phyloP scores from a whole-genome alignment of 2,888 invertebrate species.

The Patella pellucida region DNA sequence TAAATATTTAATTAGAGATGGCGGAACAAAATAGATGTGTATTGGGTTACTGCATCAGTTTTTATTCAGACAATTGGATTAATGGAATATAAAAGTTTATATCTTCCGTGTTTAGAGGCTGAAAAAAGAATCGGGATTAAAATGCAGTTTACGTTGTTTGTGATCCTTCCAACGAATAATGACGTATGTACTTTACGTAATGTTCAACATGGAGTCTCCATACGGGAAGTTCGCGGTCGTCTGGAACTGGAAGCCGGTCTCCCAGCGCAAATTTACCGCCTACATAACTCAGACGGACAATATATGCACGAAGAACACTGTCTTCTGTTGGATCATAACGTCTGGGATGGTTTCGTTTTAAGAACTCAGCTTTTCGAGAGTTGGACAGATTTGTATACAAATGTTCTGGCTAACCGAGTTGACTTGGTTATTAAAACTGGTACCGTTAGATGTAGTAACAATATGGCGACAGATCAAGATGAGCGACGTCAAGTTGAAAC shows the following conservation, averaged over 20 bases:
- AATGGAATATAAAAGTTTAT: too few relatives aligned
- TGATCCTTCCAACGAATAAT: slow-evolving; percentile 48
- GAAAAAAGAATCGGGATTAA: too few relatives aligned
- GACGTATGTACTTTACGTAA: slow-evolving; percentile 52
- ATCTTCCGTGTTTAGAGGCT: too few relatives aligned
- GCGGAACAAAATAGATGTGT: too few relatives aligned
- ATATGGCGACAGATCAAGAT: slow-evolving; percentile 35
- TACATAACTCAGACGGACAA: slow-evolving; percentile 49
- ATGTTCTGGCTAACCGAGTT: slow-evolving; percentile 37
- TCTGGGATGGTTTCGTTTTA: slow-evolving; percentile 53
- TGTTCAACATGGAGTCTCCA: slow-evolving; percentile 47
- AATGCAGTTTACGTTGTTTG: slow-evolving; percentile 49
- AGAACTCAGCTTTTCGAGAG: slow-evolving; percentile 45
- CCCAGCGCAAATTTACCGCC: slow-evolving; percentile 51
- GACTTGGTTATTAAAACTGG: slow-evolving; percentile 48
- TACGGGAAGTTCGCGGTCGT: slow-evolving; percentile 45
- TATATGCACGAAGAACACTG: slow-evolving; percentile 44
- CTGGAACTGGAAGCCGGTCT: slow-evolving; percentile 52
- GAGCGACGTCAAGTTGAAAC: slow-evolving; percentile 20
- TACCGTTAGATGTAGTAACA: slow-evolving; percentile 41
- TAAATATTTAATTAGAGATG: too few relatives aligned
- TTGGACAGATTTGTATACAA: slow-evolving; percentile 47
- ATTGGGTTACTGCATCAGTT: too few relatives aligned
- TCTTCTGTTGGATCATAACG: slow-evolving; percentile 48
- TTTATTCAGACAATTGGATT: too few relatives aligned